These are phyloP conservation scores for Falco cherrug DNA, from an alignment of 2,797 vertebrate species.

Conservation along the genomic window DNA sequence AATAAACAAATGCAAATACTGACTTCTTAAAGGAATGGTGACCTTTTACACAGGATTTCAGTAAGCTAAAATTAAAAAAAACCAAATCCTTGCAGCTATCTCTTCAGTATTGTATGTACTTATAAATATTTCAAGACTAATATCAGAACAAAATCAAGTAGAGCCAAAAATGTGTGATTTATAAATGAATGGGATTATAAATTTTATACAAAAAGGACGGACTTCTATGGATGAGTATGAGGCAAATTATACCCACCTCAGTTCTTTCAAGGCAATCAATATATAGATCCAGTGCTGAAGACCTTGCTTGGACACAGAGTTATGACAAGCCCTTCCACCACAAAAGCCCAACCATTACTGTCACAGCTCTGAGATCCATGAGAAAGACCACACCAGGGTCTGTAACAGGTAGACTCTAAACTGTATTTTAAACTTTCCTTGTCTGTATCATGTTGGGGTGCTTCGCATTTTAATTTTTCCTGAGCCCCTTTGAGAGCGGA, in stretches of 20 bases:
- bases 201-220: neutral
- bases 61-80: neutral
- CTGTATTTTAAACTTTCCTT: neutral
- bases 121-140: constrained; percentile 40
- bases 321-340: neutral
- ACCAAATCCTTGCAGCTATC: neutral
- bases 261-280: neutral
- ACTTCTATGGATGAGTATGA: neutral
- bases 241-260: neutral
- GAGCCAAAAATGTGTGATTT: neutral
- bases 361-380: neutral
- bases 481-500: neutral
- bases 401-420: neutral
- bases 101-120: neutral
- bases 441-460: rapidly evolving
- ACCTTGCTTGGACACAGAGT: neutral
- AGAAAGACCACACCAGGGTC: neutral
- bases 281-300: neutral
- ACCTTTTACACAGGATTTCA: constrained; percentile 29
- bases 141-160: neutral
- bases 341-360: neutral
- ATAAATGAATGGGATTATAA: neutral
- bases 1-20: constrained; percentile 14
- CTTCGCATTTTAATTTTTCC: neutral
- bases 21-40: neutral